Percentiles rank a stretch among this genome's conserved stretches.
Evolutionary conservation across 1,140 invertebrate species (phyloP).

Genomic region (Pachyrhynchus sulphureomaculatus): DNA sequence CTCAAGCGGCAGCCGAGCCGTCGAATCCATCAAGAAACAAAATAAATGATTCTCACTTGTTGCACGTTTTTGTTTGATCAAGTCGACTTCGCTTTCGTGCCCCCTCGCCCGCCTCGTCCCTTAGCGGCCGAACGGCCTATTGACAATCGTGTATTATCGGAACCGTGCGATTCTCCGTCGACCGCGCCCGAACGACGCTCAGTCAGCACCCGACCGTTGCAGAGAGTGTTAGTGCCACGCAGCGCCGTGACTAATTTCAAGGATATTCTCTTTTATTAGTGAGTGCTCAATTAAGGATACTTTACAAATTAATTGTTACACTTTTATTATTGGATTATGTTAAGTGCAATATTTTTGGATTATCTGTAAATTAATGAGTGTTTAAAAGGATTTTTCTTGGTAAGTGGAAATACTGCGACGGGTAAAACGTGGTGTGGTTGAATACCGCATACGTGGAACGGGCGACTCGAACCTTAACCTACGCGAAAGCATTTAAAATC

Average conservation of each 20-base stretch:
- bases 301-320: slow-evolving; percentile 7
- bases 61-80: slow-evolving; percentile 35
- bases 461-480: background rate
- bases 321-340: background rate
- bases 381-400: background rate
- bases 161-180: slow-evolving; percentile 16
- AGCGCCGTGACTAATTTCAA: slow-evolving; percentile 23
- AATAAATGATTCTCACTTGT: slow-evolving; percentile 35
- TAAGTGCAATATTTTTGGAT: slow-evolving; percentile 24
- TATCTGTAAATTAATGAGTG: background rate
- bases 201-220: slow-evolving; percentile 20
- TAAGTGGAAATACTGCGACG: background rate
- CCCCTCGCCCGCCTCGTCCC: background rate
- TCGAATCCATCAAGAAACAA: slow-evolving; percentile 16
- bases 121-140: slow-evolving; percentile 7
- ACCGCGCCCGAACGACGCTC: slow-evolving; percentile 25
- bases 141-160: slow-evolving; percentile 12
- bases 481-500: too few species aligned
- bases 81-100: slow-evolving; percentile 26
- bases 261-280: slow-evolving; percentile 20
- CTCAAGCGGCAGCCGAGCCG: background rate
- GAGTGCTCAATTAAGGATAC: background rate
- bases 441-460: slow-evolving; percentile 8
- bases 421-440: background rate
- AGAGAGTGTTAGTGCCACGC: slow-evolving; percentile 7